phyloP scores from a whole-genome alignment of 2,888 invertebrate genomes.

The Theodoxus fluviatilis region DNA sequence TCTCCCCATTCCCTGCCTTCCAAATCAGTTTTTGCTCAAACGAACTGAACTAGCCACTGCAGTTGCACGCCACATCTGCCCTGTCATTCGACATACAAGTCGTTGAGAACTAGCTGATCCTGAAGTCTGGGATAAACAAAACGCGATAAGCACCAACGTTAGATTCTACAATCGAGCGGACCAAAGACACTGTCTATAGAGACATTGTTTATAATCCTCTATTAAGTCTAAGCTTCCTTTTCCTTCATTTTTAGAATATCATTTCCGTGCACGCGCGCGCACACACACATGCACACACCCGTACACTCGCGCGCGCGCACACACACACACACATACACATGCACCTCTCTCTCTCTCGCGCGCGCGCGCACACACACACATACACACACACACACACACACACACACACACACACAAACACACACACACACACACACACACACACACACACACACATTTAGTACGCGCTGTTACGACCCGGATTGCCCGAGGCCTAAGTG shows the following conservation, averaged over 20 bases:
- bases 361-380: neutral
- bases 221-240: neutral
- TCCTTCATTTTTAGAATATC: neutral
- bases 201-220: neutral
- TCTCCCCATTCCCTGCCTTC: neutral
- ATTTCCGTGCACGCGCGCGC: no score
- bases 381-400: slow-evolving; percentile 19
- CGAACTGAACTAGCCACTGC: no score
- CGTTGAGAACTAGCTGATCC: no score
- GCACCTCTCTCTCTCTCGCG: neutral
- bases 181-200: neutral
- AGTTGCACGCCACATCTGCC: no score
- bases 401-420: neutral
- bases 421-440: slow-evolving; percentile 20
- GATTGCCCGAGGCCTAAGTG: no score
- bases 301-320: neutral
- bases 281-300: neutral
- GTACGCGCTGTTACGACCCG: no score
- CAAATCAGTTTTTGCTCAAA: no score
- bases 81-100: no score
- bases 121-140: no score
- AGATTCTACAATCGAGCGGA: no score
- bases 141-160: no score
- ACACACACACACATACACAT: slow-evolving; percentile 7
- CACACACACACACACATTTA: slow-evolving; percentile 12